Evolutionary conservation across 2,797 vertebrate genomes (phyloP), one percentile per base, ranked within the genome.

Genomic region (Hozukius guyotensis): DNA sequence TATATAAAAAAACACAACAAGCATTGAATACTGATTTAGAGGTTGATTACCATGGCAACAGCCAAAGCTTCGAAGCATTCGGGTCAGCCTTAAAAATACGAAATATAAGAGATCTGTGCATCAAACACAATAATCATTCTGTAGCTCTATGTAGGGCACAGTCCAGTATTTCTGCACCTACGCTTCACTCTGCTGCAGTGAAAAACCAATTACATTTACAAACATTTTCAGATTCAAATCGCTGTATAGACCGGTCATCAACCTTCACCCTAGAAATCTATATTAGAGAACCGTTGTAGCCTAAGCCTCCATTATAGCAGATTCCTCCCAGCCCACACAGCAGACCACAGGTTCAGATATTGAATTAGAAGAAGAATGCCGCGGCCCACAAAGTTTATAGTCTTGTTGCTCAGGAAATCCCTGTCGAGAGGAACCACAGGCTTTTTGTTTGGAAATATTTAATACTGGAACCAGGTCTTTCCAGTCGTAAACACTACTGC

Each of bases 351-450:
- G 75, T 60, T 78, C 75, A 60, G 65, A 78, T 71, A 78, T 57
- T 78, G 56, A 75, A 63, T 76, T 60, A 66, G 22, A 77, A 65
- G 77, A 77, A 78, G 63, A 86, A 88, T 66, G 71, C 31, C 16
- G 24, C 12, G 52, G 77, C 62, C 72, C 70, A 57, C 74, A 63
- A 22, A 68, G 77, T 86, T 92, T 86, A 81, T 71, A 32, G 85
- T 64, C 49, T 66, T 78, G 76, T 88, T 84, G 61, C 70, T 87
- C 80, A 88, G 87, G 87, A 93, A 92, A 88, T 92, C 84, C 87
- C 84, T 32, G 80, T 92, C 18, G n/a, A 75, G 77, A 81, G 75
- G 76, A 70, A 71, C 84, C 77, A 22, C 75, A 59, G 72, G 67
- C 78, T 77, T 75, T 78, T 80, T 77, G 77, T 90, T 80, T 78